A percentile compares a stretch with the other conserved stretches of the same genome.
Conservation (phyloP, 2,888 invertebrate genomes). For the Chloromyia formosa region DNA sequence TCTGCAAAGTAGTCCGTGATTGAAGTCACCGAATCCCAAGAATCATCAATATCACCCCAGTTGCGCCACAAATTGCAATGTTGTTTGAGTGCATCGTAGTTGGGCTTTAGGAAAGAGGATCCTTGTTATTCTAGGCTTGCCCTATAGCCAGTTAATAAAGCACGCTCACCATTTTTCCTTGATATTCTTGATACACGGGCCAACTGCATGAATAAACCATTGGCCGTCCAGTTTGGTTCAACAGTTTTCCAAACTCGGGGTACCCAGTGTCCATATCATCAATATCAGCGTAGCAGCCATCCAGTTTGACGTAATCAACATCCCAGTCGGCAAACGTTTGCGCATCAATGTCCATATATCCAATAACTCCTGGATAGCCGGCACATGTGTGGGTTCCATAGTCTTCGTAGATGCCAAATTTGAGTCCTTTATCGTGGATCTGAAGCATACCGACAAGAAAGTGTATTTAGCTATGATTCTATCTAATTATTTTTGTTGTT, state of each 20-base stretch:
- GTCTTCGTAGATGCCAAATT: slow-evolving; percentile 83
- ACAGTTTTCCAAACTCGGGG: slow-evolving; percentile 72
- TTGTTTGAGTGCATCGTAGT: slow-evolving; percentile 67
- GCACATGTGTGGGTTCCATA: slow-evolving; percentile 80
- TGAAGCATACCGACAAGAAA: too few relatives aligned
- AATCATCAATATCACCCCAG: slow-evolving; percentile 73
- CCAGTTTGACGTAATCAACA: slow-evolving; percentile 82
- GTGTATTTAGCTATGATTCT: too few relatives aligned
- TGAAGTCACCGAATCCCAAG: slow-evolving; percentile 67
- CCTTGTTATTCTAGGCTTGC: too few relatives aligned
- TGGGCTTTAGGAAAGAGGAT: slow-evolving; percentile 64
- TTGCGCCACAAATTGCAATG: slow-evolving; percentile 75
- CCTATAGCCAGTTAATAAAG: too few relatives aligned
- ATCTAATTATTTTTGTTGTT: too few relatives aligned
- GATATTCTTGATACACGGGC: slow-evolving; percentile 76
- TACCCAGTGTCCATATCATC: slow-evolving; percentile 72
- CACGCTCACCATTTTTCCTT: slow-evolving; percentile 65
- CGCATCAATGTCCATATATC: slow-evolving; percentile 73
- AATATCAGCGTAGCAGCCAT: slow-evolving; percentile 77
- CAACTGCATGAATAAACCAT: slow-evolving; percentile 84
- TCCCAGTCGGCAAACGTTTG: slow-evolving; percentile 80
- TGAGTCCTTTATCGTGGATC: slow-evolving; percentile 76
- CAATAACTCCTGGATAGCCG: slow-evolving; percentile 77
- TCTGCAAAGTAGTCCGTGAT: slow-evolving; percentile 71
- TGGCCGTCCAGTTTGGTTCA: slow-evolving; percentile 79